Conservation (phyloP, 1,140 invertebrate species). For the Drosophila guanche region DNA sequence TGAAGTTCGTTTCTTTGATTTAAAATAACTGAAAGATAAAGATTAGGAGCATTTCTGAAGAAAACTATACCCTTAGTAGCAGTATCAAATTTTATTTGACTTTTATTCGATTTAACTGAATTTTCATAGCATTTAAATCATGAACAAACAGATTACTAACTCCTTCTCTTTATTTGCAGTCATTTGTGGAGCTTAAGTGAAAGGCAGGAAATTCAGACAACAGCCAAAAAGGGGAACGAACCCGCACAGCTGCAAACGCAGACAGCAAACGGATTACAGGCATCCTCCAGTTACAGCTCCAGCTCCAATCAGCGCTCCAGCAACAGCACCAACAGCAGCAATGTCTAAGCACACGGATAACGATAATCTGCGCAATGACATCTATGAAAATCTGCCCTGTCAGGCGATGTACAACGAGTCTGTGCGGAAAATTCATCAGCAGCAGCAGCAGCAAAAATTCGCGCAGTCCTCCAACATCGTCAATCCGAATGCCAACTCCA, state of each 20-base stretch:
- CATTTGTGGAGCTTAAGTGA: conserved; percentile 39
- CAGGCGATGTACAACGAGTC: conserved; percentile 83
- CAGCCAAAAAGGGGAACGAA: conserved; percentile 38
- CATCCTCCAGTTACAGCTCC: conserved; percentile 37
- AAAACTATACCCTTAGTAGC: too few species aligned
- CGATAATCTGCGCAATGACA: conserved; percentile 83
- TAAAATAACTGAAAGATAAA: too few species aligned
- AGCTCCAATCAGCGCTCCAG: conserved; percentile 9
- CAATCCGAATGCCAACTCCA: conserved; percentile 71
- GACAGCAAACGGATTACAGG: conserved; percentile 46
- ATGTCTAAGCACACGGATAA: conserved; percentile 83
- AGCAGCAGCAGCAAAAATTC: conserved; percentile 64
- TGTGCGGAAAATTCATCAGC: conserved; percentile 81
- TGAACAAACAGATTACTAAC: conserved; percentile 18
- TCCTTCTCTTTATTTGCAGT: conserved; percentile 44
- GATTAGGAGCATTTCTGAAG: too few species aligned
- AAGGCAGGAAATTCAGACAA: conserved; percentile 20
- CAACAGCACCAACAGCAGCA: conserved; percentile 27
- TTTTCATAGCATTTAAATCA: conserved; percentile 11
- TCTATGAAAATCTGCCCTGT: conserved; percentile 82
- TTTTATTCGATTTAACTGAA: neutral
- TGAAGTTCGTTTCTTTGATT: too few species aligned
- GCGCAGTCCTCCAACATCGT: conserved; percentile 43
- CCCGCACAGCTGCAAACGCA: conserved; percentile 32
- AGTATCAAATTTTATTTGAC: too few species aligned